A percentile compares a stretch with the other conserved stretches of the same genome.
These are phyloP conservation scores for Drosophila fulvimacula DNA, from an alignment of 2,888 invertebrate genomes.

Conservation along the genomic window DNA sequence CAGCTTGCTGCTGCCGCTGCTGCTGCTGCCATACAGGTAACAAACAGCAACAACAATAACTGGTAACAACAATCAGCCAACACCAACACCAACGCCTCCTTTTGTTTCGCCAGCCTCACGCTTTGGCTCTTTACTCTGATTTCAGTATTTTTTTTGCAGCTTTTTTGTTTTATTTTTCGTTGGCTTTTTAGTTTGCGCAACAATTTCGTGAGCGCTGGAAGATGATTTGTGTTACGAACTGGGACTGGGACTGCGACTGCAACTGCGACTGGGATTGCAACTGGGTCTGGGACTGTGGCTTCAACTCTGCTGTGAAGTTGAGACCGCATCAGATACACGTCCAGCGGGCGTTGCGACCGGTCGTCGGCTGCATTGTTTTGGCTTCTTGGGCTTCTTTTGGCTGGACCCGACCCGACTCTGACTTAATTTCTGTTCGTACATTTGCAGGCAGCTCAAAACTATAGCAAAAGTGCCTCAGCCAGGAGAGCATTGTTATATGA, in stretches of 20 bases:
- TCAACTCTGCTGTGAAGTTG: conserved; percentile 37
- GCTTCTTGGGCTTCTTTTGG: conserved; percentile 36
- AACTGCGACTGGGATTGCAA: conserved; percentile 45
- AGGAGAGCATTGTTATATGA: conserved; percentile 62
- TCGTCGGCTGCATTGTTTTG: conserved; percentile 71
- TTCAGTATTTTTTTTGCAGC: conserved; percentile 42
- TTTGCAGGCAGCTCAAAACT: conserved; percentile 46
- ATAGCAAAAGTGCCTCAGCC: conserved; percentile 45
- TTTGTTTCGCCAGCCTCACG: conserved; percentile 79
- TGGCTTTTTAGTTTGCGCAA: conserved; percentile 78
- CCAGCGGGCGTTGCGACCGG: conserved; percentile 78
- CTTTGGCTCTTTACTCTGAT: conserved; percentile 79
- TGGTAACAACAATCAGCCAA: conserved; percentile 71
- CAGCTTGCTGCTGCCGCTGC: conserved; percentile 31
- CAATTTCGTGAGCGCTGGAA: conserved; percentile 84
- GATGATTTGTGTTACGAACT: conserved; percentile 81
- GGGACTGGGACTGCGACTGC: conserved; percentile 53
- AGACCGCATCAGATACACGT: conserved; percentile 78
- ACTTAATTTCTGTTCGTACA: conserved; percentile 71
- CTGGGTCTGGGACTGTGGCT: conserved; percentile 15
- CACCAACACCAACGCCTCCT: conserved; percentile 81
- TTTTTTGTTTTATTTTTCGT: conserved; percentile 44
- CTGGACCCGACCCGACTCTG: conserved; percentile 51
- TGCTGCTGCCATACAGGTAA: conserved; percentile 72
- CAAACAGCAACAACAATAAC: conserved; percentile 40